These are phyloP conservation scores for Zosterops pallidus DNA, from an alignment of 2,113 vertebrate species.

Conservation along the genomic window DNA sequence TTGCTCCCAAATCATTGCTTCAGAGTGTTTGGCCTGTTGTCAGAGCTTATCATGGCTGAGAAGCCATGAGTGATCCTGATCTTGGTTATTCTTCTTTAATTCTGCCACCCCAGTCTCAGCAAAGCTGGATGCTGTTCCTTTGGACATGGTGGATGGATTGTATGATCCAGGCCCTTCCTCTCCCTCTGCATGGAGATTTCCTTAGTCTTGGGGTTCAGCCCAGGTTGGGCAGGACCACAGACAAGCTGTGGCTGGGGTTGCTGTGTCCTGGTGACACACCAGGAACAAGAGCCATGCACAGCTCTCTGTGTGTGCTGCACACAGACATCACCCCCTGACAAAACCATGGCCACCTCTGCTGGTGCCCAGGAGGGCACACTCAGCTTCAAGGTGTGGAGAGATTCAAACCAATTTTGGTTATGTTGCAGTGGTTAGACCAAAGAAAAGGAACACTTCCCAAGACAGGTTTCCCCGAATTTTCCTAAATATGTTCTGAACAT, in stretches of 20 bases:
- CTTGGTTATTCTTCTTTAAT: neutral
- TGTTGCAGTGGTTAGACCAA: neutral
- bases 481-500: neutral
- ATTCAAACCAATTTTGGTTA: neutral
- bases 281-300: neutral
- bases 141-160: neutral
- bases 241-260: neutral
- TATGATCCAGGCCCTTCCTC: rapidly evolving
- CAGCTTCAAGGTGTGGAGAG: neutral
- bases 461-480: neutral
- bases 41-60: neutral
- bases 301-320: rapidly evolving
- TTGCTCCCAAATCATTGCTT: neutral
- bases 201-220: neutral
- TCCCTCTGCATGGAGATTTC: neutral
- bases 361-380: neutral
- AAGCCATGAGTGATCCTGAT: neutral
- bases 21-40: neutral
- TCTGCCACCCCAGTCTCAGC: neutral
- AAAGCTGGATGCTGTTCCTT: neutral
- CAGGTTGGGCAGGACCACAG: neutral
- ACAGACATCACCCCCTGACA: rapidly evolving
- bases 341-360: rapidly evolving
- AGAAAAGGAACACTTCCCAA: neutral
- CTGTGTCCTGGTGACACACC: rapidly evolving